Base-by-base conservation (phyloP, 2,888 invertebrate species). In the Ectobius pallidus region DNA sequence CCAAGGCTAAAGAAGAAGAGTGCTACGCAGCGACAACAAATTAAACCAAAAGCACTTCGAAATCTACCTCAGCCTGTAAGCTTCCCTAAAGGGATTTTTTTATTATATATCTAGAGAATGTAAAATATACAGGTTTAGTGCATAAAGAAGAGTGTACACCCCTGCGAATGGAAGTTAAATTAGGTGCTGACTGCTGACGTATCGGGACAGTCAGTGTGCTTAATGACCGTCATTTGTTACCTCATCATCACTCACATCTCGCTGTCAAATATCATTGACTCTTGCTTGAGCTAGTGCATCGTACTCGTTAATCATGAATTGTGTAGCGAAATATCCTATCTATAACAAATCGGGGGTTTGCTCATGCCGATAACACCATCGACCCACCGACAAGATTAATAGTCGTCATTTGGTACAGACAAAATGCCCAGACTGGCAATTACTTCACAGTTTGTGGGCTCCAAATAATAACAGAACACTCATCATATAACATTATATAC, bases 151-250 rank as follows among this genome's bases (percentile, higher is more conserved):
- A n/a, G n/a, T 27, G 20, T 25, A 22, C 55, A 55, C 55, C 55
- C 55, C 55, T 55, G 25, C 2, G 30, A 2, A 16, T 30, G 14
- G 27, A n/a, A 58, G 58, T 58, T 30, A 58, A n/a, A 58, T 42
- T 25, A 65, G 25, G 65, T 65, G 65, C 44, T 44, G 32, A 30
- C 68, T 32, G 27, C 42, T 49, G 49, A 68, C 49, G 46, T 68
- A 68, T 68, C 68, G 68, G 68, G 20, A 27, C 22, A 68, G 49
- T 49, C 68, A 68, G 11, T 42, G 32, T n/a, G 30, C 32, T 68
- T 49, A 68, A 68, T 68, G 68, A 68, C 49, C 49, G 32, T 20
- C 49, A 68, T 68, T 68, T 46, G 68, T 68, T 46, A 68, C 32
- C 30, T 49, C 49, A 30, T 68, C 68, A 68, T 68, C 68, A 68